A percentile compares a stretch with the other conserved stretches of the same genome.
phyloP scores from a whole-genome alignment of 2,797 vertebrate genomes.

The Botia almorhae region DNA sequence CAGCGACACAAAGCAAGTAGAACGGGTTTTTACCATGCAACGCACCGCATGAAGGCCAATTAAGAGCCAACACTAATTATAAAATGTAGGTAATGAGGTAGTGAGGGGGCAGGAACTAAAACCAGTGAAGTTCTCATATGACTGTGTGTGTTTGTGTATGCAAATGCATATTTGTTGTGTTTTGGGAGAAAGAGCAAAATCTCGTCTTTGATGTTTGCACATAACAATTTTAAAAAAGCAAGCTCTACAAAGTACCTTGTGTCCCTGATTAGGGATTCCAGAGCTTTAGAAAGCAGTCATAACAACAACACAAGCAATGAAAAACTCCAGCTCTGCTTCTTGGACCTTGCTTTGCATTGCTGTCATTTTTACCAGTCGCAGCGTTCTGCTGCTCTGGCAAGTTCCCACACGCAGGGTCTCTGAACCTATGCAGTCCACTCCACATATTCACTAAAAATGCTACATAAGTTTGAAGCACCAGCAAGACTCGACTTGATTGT shows the following conservation, averaged over 20 bases:
- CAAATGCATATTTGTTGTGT: slow-evolving; percentile 22
- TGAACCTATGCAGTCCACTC: slow-evolving; percentile 18
- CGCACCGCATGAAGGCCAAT: slow-evolving; percentile 51
- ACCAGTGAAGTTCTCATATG: slow-evolving; percentile 1
- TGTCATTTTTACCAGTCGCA: slow-evolving; percentile 62
- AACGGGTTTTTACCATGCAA: slow-evolving; percentile 41
- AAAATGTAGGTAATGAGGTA: slow-evolving; percentile 38
- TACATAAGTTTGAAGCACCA: slow-evolving; percentile 63
- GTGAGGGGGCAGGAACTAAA: slow-evolving; percentile 14
- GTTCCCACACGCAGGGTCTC: slow-evolving; percentile 61
- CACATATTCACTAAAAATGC: slow-evolving; percentile 53
- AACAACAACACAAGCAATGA: slow-evolving; percentile 34
- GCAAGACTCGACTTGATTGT: slow-evolving; percentile 48
- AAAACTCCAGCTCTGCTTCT: slow-evolving; percentile 20
- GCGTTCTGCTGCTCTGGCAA: slow-evolving; percentile 63
- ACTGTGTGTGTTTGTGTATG: slow-evolving; percentile 7
- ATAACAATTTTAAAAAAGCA: slow-evolving; percentile 1
- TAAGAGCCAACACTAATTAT: slow-evolving; percentile 49
- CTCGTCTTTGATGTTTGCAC: slow-evolving; percentile 28
- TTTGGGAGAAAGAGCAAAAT: neutral
- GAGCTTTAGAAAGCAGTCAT: slow-evolving; percentile 19
- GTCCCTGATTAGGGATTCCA: slow-evolving; percentile 28
- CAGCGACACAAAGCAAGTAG: slow-evolving; percentile 50
- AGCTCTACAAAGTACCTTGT: slow-evolving; percentile 9
- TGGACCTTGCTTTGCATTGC: slow-evolving; percentile 53